phyloP scores from a whole-genome alignment of 2,113 vertebrate species.

The Glareola pratincola region DNA sequence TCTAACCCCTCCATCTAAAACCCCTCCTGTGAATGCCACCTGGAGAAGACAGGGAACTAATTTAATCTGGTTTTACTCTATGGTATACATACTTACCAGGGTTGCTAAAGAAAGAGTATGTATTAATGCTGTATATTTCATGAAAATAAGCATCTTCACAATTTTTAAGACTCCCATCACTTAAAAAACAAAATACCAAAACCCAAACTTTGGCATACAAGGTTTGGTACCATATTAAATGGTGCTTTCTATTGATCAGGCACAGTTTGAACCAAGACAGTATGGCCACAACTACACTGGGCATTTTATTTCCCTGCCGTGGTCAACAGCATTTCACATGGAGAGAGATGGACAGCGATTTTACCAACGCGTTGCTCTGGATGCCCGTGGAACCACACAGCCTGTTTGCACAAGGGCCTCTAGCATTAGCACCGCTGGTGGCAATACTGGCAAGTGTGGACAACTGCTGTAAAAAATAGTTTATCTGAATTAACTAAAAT shows the following conservation, averaged over 20 bases:
- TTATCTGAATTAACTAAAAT: neutral
- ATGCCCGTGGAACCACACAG: accelerated
- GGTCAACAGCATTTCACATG: neutral
- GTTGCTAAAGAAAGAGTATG: neutral
- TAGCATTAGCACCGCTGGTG: neutral
- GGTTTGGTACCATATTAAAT: neutral
- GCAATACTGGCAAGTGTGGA: neutral
- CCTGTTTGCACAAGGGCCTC: accelerated
- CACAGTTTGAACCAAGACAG: neutral
- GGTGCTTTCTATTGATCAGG: neutral
- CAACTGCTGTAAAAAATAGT: neutral
- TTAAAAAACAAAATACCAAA: neutral
- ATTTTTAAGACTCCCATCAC: neutral
- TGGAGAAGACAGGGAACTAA: neutral
- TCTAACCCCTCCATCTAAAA: neutral
- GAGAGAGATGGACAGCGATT: neutral
- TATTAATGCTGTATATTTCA: neutral
- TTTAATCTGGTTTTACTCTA: neutral
- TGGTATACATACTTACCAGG: neutral
- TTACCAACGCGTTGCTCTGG: accelerated
- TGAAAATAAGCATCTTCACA: too few relatives aligned
- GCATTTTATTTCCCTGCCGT: neutral
- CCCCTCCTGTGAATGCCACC: neutral
- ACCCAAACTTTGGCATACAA: neutral
- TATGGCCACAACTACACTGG: neutral